Conservation (phyloP, 2,888 invertebrate species). For the Lasioglossum vierecki region DNA sequence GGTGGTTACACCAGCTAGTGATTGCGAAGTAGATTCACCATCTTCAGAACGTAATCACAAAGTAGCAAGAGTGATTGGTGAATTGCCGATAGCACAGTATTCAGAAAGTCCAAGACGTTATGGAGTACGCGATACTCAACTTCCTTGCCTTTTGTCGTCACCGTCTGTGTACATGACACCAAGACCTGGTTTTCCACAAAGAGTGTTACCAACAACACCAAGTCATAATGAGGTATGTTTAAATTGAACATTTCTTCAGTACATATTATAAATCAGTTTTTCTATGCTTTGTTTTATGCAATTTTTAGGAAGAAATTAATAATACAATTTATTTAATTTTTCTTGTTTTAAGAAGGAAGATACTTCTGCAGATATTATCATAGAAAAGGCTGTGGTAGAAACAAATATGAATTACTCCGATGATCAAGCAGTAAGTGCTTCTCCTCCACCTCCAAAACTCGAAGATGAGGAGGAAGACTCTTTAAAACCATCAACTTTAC, state of each 20-base stretch:
- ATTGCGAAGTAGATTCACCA: slow-evolving; percentile 80
- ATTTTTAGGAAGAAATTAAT: not conserved
- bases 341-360: slow-evolving; percentile 76
- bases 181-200: slow-evolving; percentile 94
- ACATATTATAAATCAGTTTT: not conserved
- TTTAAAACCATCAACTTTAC: slow-evolving; percentile 71
- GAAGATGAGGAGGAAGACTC: slow-evolving; percentile 69
- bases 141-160: slow-evolving; percentile 87
- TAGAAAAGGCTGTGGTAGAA: slow-evolving; percentile 78
- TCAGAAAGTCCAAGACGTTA: slow-evolving; percentile 95
- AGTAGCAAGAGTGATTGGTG: slow-evolving; percentile 90
- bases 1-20: slow-evolving; percentile 81
- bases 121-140: slow-evolving; percentile 86
- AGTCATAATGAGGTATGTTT: slow-evolving; percentile 80
- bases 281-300: not conserved
- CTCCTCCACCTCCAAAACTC: slow-evolving; percentile 64
- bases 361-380: slow-evolving; percentile 73
- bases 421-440: slow-evolving; percentile 63
- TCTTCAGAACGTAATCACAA: slow-evolving; percentile 82
- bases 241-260: not conserved
- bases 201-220: slow-evolving; percentile 84
- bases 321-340: not conserved
- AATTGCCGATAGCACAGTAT: slow-evolving; percentile 96
- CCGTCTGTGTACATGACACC: slow-evolving; percentile 90
- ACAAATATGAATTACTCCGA: slow-evolving; percentile 68